Conservation (phyloP, 2,888 invertebrate genomes). For the Hemicrepidius hirtus region DNA sequence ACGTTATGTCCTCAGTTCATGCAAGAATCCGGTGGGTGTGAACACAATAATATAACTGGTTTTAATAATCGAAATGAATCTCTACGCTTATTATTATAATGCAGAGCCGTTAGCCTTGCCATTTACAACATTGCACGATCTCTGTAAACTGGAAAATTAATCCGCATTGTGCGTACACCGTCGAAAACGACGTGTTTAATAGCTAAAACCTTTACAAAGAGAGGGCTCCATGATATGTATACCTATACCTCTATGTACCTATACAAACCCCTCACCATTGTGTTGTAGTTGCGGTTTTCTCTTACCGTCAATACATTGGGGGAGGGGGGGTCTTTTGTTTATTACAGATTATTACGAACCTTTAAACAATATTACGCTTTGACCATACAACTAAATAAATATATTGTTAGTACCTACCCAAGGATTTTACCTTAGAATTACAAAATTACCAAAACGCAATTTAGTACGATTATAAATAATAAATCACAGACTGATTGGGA, state of each 20-base stretch:
- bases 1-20: constrained; percentile 59
- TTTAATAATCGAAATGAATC: constrained; percentile 67
- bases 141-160: constrained; percentile 47
- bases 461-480: too few species aligned
- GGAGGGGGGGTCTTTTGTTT: too few species aligned
- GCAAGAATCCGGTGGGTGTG: constrained; percentile 66
- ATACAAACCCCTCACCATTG: constrained; percentile 9
- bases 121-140: constrained; percentile 59
- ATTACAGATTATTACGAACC: constrained; percentile 6
- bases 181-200: constrained; percentile 18
- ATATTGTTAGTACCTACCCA: too few species aligned
- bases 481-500: too few species aligned
- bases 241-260: constrained; percentile 6
- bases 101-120: constrained; percentile 62
- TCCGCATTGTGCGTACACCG: constrained; percentile 38
- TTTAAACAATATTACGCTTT: not conserved
- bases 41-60: constrained; percentile 67
- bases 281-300: not conserved
- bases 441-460: too few species aligned
- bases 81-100: constrained; percentile 65
- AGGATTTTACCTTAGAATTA: too few species aligned
- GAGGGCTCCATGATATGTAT: constrained; percentile 16
- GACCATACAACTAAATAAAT: not conserved
- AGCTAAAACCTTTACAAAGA: constrained; percentile 21
- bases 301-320: not conserved